Base-by-base conservation (phyloP, 2,888 invertebrate genomes). In the Ametastegia equiseti region DNA sequence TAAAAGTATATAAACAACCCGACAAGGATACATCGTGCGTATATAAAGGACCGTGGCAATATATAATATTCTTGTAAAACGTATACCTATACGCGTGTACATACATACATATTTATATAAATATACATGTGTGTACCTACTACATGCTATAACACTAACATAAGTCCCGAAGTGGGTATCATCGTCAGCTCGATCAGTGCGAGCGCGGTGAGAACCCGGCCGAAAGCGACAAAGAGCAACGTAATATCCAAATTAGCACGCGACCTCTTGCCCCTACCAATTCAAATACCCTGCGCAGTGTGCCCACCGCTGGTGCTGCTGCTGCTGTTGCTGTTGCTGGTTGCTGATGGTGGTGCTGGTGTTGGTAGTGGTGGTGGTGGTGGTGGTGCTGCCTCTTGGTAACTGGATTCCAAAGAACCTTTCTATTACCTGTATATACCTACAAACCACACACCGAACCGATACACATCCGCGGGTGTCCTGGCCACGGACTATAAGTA, bases 361-460 rank as follows among this genome's bases (percentile, higher is more conserved):
- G 45, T 15, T 15, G 69, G 27, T 15, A 45, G 2, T 47, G 67
- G 9, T 23, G 69, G 11, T 27, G n/a, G 11, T 42, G 71, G 5
- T 39, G 71, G 15, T 30, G 5, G 30, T n/a, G 71, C 27, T 75
- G 50, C 33, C 54, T 54, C 50, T 42, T 78, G 63, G 75, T 81
- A 81, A 81, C 81, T 81, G 81, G 81, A 81, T 81, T 81, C 81
- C 81, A 81, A 78, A 54, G 69, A 79, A 80, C 81, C 81, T 81
- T 81, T 81, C 81, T 69, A 81, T 79, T 47, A 63, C 63, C 63
- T 39, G 78, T 78, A 78, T 33, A 50, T 39, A 50, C 36, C 75
- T 30, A 45, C 50, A 19, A 75, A 19, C 19, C 33, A 19, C 50
- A 54, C 54, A 54, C 75, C 54, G 15, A 54, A 27, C 71, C 75